These are phyloP conservation scores for Ligdia adustata DNA, from an alignment of 2,888 invertebrate species.

Conservation along the genomic window DNA sequence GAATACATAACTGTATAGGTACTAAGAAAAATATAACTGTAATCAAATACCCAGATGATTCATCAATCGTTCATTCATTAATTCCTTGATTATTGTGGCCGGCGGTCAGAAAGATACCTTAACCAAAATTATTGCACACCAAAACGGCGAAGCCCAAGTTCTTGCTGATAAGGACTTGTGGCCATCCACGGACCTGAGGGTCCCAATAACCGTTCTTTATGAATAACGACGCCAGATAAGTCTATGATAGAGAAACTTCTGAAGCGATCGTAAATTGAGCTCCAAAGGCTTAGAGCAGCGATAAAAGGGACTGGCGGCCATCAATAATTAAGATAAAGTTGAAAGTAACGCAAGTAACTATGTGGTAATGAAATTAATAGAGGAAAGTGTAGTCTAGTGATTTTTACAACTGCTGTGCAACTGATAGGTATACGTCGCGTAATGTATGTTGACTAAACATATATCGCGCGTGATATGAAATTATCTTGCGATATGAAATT, in stretches of 20 bases:
- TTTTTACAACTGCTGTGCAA: too few relatives aligned
- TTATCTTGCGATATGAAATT: too few relatives aligned
- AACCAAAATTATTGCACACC: not conserved
- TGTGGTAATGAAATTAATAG: too few relatives aligned
- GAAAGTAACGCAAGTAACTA: conserved; percentile 4
- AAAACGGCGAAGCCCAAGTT: not conserved
- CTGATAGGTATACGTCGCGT: too few relatives aligned
- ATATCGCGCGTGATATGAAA: too few relatives aligned
- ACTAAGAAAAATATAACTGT: too few relatives aligned
- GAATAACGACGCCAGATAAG: conserved; percentile 35
- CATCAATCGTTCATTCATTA: too few relatives aligned
- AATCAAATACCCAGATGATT: too few relatives aligned
- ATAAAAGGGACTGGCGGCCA: conserved; percentile 13
- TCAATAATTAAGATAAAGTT: conserved; percentile 23
- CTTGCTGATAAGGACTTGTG: conserved; percentile 10
- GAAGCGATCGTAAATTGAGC: conserved; percentile 32
- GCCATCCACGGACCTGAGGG: conserved; percentile 12
- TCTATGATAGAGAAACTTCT: conserved; percentile 37
- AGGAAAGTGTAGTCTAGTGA: too few relatives aligned
- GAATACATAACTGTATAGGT: too few relatives aligned
- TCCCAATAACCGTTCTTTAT: conserved; percentile 29
- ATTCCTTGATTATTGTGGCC: too few relatives aligned
- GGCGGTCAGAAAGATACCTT: not conserved
- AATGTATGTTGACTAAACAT: too few relatives aligned
- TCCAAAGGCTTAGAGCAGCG: conserved; percentile 18